A percentile compares a stretch with the other conserved stretches of the same genome.
Conservation (phyloP, 2,113 vertebrate genomes). For the Oenanthe oenanthe region DNA sequence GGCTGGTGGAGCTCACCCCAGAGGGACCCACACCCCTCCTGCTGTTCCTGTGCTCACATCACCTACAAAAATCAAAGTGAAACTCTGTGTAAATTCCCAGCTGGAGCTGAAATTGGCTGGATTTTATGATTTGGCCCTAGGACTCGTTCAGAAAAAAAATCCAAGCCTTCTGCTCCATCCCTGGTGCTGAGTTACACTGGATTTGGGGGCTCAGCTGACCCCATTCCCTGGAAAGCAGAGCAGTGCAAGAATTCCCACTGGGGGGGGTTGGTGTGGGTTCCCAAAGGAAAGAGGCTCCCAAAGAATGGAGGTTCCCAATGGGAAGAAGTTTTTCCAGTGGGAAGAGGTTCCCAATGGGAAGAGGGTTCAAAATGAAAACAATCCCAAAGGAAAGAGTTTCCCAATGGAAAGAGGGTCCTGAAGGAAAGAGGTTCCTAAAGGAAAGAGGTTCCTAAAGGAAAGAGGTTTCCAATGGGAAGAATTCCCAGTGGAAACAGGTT, state of each 20-base stretch:
- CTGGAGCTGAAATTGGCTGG: neutral
- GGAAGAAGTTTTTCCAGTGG: too few relatives aligned
- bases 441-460: too few relatives aligned
- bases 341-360: too few relatives aligned
- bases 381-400: too few relatives aligned
- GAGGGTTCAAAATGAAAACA: too few relatives aligned
- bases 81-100: neutral
- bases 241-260: neutral
- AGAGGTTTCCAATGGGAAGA: too few relatives aligned
- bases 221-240: neutral
- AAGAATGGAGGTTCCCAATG: too few relatives aligned
- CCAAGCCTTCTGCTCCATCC: neutral
- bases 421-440: too few relatives aligned
- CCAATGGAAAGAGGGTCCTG: too few relatives aligned
- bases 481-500: too few relatives aligned
- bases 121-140: neutral
- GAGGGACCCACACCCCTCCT: accelerated
- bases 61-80: neutral
- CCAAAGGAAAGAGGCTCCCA: too few relatives aligned
- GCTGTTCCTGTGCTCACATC: neutral
- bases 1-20: neutral
- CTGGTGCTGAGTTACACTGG: conserved; percentile 2
- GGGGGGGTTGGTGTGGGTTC: neutral
- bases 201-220: neutral
- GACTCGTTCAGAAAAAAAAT: neutral